Percentiles rank a stretch among this genome's conserved stretches.
Conservation (phyloP, 2,888 invertebrate species). For the Lucinisca nassula region DNA sequence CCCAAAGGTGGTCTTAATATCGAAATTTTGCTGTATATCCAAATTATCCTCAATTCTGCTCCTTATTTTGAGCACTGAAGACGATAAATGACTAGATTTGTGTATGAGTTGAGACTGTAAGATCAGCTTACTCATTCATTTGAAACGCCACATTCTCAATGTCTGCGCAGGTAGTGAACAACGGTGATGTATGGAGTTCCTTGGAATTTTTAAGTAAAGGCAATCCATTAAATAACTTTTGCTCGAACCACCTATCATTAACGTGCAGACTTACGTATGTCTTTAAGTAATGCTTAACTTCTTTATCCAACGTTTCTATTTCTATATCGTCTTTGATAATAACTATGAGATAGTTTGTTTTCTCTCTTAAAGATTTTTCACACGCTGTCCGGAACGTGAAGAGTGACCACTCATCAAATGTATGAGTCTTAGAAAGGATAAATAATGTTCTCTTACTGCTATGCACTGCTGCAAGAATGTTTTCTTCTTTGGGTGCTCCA, state of each 20-base stretch:
- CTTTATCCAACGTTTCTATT: slow-evolving; percentile 45
- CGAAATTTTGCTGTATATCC: too few species aligned
- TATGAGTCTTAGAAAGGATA: slow-evolving; percentile 58
- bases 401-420: slow-evolving; percentile 72
- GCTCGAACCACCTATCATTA: slow-evolving; percentile 53
- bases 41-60: too few species aligned
- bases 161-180: neutral
- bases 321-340: slow-evolving; percentile 53
- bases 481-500: slow-evolving; percentile 74
- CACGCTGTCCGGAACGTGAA: slow-evolving; percentile 69
- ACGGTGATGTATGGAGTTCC: slow-evolving; percentile 16
- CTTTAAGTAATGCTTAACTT: slow-evolving; percentile 65
- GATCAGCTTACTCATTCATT: neutral
- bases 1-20: too few species aligned
- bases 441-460: slow-evolving; percentile 66
- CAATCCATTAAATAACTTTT: slow-evolving; percentile 57
- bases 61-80: too few species aligned
- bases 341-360: slow-evolving; percentile 70
- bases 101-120: too few species aligned
- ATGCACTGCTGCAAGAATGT: slow-evolving; percentile 68
- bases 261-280: slow-evolving; percentile 62
- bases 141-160: neutral
- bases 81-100: too few species aligned
- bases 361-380: slow-evolving; percentile 70
- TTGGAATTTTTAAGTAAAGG: slow-evolving; percentile 35